Evolutionary conservation across 2,113 vertebrate species (phyloP), one percentile per base, ranked within the genome.

Genomic region (Phalacrocorax aristotelis): DNA sequence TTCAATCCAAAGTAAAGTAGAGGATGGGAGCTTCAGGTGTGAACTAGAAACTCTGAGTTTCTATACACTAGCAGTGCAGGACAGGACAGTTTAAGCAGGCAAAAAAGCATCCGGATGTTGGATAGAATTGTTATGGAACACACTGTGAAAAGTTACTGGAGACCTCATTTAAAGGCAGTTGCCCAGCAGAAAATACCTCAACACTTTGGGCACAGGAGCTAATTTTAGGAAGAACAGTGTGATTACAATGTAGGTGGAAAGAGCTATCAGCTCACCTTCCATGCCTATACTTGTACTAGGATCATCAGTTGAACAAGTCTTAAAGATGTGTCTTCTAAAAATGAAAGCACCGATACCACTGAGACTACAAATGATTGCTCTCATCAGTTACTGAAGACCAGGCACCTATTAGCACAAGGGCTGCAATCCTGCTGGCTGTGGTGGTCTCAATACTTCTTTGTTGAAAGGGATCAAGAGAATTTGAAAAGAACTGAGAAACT

Each of bases 71-170:
- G 58, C 49, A 81, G 26, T 1, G 5, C 22, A 57, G 34, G 40
- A 57, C 40, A 38, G 10, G 27, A 5, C 3, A 75, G 8, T 6
- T 64, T 55, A 32, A 72, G 3, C 6, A 26, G n/a, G 2, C 9
- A 40, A 64, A 74, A 83, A 64, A 80, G 3, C 40, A 48, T 17
- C 15, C 13, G 51, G n/a, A 65, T 52, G 4, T 17, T 61, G 49
- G 58, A 49, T 16, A 18, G n/a, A 49, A 46, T 0, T 0, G 32
- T 20, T 69, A 44, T 3, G 1, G 29, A 60, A 23, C 5, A 9
- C 7, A 13, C 2, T n/a, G 34, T 15, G 30, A 57, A 52, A 72
- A 4, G 7, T 72, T 60, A 30, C 23, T 38, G 11, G 19, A 64
- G 29, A 64, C 40, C 20, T 48, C 38, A 49, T n/a, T 4, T 60